Evolutionary conservation across 2,888 invertebrate species (phyloP), one percentile per base, ranked within the genome.

Genomic region (Epinotia nisella): DNA sequence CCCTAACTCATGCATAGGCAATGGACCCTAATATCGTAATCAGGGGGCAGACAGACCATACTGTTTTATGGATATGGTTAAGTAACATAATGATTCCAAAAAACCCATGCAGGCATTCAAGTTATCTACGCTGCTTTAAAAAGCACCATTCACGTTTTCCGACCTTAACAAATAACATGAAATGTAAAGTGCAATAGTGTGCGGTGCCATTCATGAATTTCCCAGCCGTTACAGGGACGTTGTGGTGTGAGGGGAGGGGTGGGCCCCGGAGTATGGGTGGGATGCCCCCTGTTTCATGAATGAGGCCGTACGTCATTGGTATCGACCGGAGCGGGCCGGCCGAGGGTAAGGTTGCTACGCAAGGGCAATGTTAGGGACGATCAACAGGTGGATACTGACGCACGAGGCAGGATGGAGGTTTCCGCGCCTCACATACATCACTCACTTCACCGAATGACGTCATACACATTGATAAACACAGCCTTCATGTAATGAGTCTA

Each of bases 261-360:
- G 74, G 75, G 64, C 75, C 70, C 65, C 56, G 71, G 77, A 65
- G 75, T 58, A 77, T 81, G 79, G 80, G 78, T 81, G 85, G 81
- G 86, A 81, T 70, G 81, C 81, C 89, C 85, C 90, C 90, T 86
- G 80, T 75, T 91, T 92, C 88, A 91, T 93, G 93, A 93, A 93
- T 93, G 93, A 87, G 91, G 91, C 80, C 87, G 87, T 90, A 93
- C 93, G 93, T 93, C 93, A 93, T 89, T 82, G 82, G 79, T 85
- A 91, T 92, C 90, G 93, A 93, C 85, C 87, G 85, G 76, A 75
- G 74, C 79, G 79, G 77, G 79, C 78, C 78, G 83, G 84, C 84
- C 86, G 80, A 79, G 83, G 83, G 76, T 82, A 84, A 87, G 91
- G 92, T 89, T 90, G 87, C 82, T 87, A 79, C 86, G 86, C 92